Conservation (phyloP, 2,797 vertebrate species). For the Lepilemur ruficaudatus region DNA sequence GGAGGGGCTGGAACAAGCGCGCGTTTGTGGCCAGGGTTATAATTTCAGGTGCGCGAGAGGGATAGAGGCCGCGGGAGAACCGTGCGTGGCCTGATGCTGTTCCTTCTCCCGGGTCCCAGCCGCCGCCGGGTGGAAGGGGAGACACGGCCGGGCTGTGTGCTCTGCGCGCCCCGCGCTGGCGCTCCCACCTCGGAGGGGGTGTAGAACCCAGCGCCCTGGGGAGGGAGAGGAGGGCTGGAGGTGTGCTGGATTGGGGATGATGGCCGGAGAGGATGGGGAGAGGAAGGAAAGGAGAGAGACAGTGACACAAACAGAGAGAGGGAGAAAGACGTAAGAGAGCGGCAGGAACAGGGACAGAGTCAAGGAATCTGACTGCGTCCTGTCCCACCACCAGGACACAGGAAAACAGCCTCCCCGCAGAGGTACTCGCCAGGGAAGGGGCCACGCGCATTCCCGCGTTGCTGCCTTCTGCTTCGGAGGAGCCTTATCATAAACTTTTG, state of each 20-base stretch:
- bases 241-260: neutral
- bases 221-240: neutral
- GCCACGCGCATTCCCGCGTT: accelerated
- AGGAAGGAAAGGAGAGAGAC: neutral
- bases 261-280: neutral
- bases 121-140: conserved; percentile 68
- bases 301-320: neutral
- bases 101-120: conserved; percentile 66
- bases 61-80: conserved; percentile 77
- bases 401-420: neutral
- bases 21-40: conserved; percentile 84
- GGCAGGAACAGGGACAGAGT: neutral
- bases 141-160: conserved; percentile 27
- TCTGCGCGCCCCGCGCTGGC: neutral
- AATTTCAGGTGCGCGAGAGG: conserved; percentile 91
- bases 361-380: no score
- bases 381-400: neutral
- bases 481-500: conserved; percentile 43
- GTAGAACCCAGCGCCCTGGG: accelerated
- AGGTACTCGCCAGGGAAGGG: accelerated
- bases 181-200: neutral
- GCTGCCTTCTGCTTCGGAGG: conserved; percentile 16
- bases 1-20: conserved; percentile 54
- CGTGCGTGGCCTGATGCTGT: conserved; percentile 59
- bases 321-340: neutral